These are phyloP conservation scores for Triplophysa siluroides DNA, from an alignment of 2,113 vertebrate genomes.

Conservation along the genomic window DNA sequence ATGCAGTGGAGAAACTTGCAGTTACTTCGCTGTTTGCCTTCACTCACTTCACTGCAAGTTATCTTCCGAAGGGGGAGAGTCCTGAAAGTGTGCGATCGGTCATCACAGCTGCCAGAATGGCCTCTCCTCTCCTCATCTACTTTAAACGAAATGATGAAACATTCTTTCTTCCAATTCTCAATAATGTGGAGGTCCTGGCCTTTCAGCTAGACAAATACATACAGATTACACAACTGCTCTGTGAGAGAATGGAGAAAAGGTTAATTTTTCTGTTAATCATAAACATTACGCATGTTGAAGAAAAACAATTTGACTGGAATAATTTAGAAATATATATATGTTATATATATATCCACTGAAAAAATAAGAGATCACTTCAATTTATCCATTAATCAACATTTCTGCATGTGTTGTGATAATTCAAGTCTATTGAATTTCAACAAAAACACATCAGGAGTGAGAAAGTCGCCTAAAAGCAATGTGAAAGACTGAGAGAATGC, in stretches of 20 bases:
- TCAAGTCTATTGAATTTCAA: too few species aligned
- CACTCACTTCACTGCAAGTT: conserved; percentile 22
- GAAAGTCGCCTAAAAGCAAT: too few species aligned
- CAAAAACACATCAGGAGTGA: too few species aligned
- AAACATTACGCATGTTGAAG: too few species aligned
- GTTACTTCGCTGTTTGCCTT: conserved; percentile 70
- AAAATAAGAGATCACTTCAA: too few species aligned
- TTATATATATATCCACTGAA: too few species aligned
- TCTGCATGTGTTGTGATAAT: too few species aligned
- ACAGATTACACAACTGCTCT: conserved; percentile 58
- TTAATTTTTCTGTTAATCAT: neutral
- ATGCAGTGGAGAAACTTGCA: conserved; percentile 71
- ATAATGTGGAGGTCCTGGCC: conserved; percentile 63
- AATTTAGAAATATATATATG: too few species aligned
- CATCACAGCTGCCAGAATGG: conserved; percentile 50
- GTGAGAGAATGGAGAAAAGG: conserved; percentile 51
- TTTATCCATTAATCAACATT: too few species aligned
- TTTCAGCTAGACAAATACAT: conserved; percentile 69
- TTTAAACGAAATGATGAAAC: conserved; percentile 63
- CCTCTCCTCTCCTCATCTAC: conserved; percentile 63
- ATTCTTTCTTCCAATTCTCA: conserved; percentile 64
- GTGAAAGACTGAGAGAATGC: too few species aligned
- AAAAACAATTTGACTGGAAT: too few species aligned
- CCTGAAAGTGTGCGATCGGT: conserved; percentile 46
- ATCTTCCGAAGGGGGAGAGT: conserved; percentile 49